Evolutionary conservation across 1,140 invertebrate genomes (phyloP).

Genomic region (Drosophila ironensis): DNA sequence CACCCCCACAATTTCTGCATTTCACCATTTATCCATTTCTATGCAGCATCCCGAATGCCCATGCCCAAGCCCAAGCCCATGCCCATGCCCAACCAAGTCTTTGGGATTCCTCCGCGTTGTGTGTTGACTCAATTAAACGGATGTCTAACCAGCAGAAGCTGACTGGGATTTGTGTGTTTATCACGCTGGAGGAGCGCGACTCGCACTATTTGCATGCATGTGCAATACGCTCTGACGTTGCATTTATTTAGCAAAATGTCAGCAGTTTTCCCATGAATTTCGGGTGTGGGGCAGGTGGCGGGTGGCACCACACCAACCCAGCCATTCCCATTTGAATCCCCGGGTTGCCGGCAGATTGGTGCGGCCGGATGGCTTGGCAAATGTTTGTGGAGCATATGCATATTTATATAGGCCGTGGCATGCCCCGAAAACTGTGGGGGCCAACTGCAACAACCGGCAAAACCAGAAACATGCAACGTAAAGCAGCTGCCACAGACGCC

Average conservation of each 20-base stretch:
- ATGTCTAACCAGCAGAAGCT: slow-evolving; percentile 52
- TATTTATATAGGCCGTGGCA: slow-evolving; percentile 67
- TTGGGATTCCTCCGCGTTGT: slow-evolving; percentile 6
- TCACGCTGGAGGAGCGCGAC: slow-evolving; percentile 42
- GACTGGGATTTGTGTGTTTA: slow-evolving; percentile 68
- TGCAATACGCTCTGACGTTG: slow-evolving; percentile 68
- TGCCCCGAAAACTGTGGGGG: too few relatives aligned
- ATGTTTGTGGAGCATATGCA: slow-evolving; percentile 72
- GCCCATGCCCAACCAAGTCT: too few relatives aligned
- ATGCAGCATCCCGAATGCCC: too few relatives aligned
- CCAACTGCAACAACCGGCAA: background rate
- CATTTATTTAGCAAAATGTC: slow-evolving; percentile 74
- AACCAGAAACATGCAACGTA: background rate
- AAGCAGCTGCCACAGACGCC: slow-evolving; percentile 20
- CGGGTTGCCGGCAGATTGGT: background rate
- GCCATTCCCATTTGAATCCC: background rate
- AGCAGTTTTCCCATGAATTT: slow-evolving; percentile 75
- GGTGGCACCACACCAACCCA: background rate
- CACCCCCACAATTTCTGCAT: too few relatives aligned
- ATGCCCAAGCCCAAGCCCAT: too few relatives aligned
- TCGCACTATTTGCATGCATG: slow-evolving; percentile 67
- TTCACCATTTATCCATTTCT: too few relatives aligned
- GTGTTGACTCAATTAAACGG: slow-evolving; percentile 76
- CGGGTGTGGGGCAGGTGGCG: too few relatives aligned
- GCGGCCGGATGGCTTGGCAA: slow-evolving; percentile 47